Conservation (phyloP, 2,888 invertebrate species). For the Polydesmus complanatus region DNA sequence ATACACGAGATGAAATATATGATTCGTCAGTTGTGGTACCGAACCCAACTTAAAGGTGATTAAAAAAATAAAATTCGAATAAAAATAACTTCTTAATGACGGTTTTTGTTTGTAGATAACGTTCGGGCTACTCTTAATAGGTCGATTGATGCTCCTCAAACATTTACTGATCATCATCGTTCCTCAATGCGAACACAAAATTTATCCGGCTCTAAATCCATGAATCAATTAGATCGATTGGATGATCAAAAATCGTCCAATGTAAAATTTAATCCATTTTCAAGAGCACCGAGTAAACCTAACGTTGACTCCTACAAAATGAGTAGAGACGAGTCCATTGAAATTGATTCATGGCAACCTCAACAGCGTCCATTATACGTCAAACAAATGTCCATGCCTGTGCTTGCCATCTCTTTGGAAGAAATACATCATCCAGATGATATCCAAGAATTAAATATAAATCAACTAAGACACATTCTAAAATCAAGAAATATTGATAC, state of each 20-base stretch:
- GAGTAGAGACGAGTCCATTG: background rate
- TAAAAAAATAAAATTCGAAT: too few relatives aligned
- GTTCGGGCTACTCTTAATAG: background rate
- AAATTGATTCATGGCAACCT: background rate
- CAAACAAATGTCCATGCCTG: background rate
- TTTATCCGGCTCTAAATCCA: background rate
- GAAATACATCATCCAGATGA: background rate
- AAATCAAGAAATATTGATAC: background rate
- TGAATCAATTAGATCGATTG: background rate
- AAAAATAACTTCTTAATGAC: background rate
- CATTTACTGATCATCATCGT: background rate
- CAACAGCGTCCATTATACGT: background rate
- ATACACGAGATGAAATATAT: background rate
- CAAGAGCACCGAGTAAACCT: too few relatives aligned
- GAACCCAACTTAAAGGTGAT: background rate
- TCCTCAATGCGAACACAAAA: background rate
- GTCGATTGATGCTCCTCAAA: background rate
- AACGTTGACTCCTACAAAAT: background rate
- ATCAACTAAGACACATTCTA: background rate
- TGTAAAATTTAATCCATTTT: too few relatives aligned
- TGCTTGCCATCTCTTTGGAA: background rate
- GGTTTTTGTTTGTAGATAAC: background rate
- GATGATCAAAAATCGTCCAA: background rate
- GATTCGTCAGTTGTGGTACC: background rate
- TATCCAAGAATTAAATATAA: background rate